These are phyloP conservation scores for Diceros bicornis DNA, from an alignment of 2,797 vertebrate genomes.

Conservation along the genomic window DNA sequence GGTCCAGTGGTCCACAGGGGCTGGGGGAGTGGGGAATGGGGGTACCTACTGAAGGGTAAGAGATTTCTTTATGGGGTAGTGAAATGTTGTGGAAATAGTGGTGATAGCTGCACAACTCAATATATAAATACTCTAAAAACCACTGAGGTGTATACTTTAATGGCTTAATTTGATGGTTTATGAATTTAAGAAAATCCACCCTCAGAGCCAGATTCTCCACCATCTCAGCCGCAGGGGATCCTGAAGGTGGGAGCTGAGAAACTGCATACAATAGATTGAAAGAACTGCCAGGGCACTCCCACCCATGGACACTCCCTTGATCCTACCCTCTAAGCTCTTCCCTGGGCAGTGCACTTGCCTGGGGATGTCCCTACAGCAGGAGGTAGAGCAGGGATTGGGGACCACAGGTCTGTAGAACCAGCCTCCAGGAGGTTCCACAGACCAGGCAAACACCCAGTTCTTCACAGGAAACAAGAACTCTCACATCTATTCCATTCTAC, in stretches of 20 bases:
- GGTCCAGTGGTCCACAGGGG: too few species aligned
- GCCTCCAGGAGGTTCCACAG: too few species aligned
- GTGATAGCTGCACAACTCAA: fast-evolving
- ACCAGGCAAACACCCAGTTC: too few species aligned
- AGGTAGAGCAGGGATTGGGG: too few species aligned
- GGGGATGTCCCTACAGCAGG: too few species aligned
- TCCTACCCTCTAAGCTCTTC: neutral
- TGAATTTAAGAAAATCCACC: neutral
- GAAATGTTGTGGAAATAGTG: neutral
- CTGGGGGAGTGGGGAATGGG: too few species aligned
- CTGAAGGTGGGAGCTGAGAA: neutral
- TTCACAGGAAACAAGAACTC: too few species aligned
- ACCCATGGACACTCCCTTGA: neutral
- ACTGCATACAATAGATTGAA: too few species aligned
- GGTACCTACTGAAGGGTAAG: neutral
- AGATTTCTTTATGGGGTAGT: neutral
- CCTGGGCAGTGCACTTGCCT: too few species aligned
- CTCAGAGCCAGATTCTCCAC: neutral
- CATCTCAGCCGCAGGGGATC: neutral
- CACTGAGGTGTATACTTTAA: neutral
- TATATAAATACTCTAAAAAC: neutral
- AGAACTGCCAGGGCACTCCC: neutral
- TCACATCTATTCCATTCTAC: neutral
- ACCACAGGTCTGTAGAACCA: too few species aligned
- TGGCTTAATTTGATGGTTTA: neutral